phyloP scores from a whole-genome alignment of 1,140 invertebrate genomes.

The Cherax quadricarinatus region DNA sequence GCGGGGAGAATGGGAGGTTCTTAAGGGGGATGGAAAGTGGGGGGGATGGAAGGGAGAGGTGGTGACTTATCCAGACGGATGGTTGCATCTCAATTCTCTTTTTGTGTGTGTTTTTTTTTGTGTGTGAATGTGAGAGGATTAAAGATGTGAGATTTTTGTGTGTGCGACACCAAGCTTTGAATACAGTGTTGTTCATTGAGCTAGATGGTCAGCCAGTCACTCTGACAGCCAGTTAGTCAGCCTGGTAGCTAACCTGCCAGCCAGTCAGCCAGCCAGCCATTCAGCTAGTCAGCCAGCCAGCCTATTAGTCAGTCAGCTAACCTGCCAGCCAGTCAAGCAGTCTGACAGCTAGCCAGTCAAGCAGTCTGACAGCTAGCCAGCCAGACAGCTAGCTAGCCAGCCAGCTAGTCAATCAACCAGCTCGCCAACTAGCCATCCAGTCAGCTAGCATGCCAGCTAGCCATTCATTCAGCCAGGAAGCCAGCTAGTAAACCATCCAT shows the following conservation, averaged over 20 bases:
- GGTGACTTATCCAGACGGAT: conserved; percentile 52
- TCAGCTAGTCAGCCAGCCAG: neutral
- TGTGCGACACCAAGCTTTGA: neutral
- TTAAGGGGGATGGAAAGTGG: neutral
- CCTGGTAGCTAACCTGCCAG: neutral
- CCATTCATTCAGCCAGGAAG: no score
- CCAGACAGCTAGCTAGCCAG: neutral
- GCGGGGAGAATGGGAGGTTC: neutral
- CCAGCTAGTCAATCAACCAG: no score
- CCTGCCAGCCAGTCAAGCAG: no score
- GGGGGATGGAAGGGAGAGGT: neutral
- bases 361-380: neutral
- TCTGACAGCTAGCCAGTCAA: no score
- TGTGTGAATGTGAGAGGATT: neutral
- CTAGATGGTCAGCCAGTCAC: no score
- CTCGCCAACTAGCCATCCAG: no score
- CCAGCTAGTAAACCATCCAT: no score
- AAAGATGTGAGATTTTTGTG: neutral
- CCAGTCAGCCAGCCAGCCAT: neutral
- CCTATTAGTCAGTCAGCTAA: no score
- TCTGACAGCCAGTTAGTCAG: no score
- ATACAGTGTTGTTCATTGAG: neutral
- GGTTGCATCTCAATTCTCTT: conserved; percentile 54
- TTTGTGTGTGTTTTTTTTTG: neutral
- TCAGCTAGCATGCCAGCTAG: no score